Conservation (phyloP, 2,113 vertebrate genomes). For the Cyphomyrus plagiostoma region DNA sequence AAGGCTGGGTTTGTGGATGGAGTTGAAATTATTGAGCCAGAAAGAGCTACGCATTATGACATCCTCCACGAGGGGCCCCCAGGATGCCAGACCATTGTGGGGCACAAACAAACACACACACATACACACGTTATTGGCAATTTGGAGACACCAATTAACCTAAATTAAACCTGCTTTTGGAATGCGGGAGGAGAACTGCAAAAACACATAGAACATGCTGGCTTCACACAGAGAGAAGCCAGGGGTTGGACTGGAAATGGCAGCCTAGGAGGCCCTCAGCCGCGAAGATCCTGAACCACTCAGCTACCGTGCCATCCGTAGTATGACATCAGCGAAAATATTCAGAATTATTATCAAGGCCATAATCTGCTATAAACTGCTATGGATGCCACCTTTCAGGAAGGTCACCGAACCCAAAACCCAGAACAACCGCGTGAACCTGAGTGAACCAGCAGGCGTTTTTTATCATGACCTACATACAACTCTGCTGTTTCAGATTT, state of each 20-base stretch:
- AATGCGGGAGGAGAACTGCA: not conserved
- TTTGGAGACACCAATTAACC: not conserved
- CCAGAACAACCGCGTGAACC: not conserved
- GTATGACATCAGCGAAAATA: not conserved
- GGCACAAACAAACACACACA: not conserved
- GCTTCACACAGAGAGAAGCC: not conserved
- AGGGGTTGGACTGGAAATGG: not conserved
- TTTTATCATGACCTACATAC: not conserved
- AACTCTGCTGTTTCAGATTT: not conserved
- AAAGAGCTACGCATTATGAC: not conserved
- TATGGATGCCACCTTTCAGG: not conserved
- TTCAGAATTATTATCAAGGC: not conserved
- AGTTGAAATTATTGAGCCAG: not conserved
- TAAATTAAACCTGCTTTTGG: conserved; percentile 4
- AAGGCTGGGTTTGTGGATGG: not conserved
- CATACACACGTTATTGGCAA: not conserved
- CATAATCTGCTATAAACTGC: not conserved
- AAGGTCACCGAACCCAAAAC: not conserved
- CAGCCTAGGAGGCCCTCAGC: not conserved
- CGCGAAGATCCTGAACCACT: not conserved
- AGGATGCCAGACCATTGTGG: not conserved
- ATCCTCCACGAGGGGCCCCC: not conserved
- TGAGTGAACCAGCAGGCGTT: not conserved
- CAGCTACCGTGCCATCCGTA: not conserved
- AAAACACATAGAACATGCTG: not conserved